Evolutionary conservation across 2,888 invertebrate genomes (phyloP).

Genomic region (Gerosis bhagava): DNA sequence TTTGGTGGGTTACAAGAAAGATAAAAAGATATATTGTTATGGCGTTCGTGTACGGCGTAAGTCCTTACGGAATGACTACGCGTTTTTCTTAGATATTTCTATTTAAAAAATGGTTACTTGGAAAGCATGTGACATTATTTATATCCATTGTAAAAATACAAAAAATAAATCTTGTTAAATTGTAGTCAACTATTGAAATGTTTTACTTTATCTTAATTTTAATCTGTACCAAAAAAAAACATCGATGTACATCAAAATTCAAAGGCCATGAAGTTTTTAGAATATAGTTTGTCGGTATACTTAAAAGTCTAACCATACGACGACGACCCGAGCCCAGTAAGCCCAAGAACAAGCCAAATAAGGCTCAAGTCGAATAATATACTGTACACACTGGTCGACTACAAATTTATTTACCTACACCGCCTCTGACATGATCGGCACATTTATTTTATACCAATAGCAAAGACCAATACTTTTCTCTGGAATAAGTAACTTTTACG

Average conservation of each 20-base stretch:
- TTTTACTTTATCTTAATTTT: too few relatives aligned
- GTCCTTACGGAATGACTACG: conserved; percentile 48
- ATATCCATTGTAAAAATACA: too few relatives aligned
- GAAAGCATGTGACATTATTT: too few relatives aligned
- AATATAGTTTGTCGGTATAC: too few relatives aligned
- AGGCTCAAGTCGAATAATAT: conserved; percentile 32
- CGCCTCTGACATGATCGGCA: not conserved
- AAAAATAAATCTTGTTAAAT: too few relatives aligned
- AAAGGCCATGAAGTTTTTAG: too few relatives aligned
- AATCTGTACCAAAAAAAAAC: too few relatives aligned
- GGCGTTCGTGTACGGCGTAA: conserved; percentile 42
- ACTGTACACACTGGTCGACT: conserved; percentile 38
- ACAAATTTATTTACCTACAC: conserved; percentile 38
- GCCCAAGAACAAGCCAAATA: conserved; percentile 29
- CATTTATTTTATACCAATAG: conserved; percentile 1
- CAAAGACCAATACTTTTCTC: not conserved
- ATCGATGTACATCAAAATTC: too few relatives aligned
- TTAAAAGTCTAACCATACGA: conserved; percentile 40
- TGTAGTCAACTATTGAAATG: too few relatives aligned
- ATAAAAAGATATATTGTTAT: conserved; percentile 51
- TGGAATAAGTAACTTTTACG: not conserved
- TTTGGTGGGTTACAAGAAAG: conserved; percentile 47
- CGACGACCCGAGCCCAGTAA: too few relatives aligned
- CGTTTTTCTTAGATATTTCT: conserved; percentile 34
- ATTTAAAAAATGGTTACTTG: conserved; percentile 11